These are phyloP conservation scores for Philopotamus ludificatus DNA, from an alignment of 1,140 invertebrate genomes.

Conservation along the genomic window DNA sequence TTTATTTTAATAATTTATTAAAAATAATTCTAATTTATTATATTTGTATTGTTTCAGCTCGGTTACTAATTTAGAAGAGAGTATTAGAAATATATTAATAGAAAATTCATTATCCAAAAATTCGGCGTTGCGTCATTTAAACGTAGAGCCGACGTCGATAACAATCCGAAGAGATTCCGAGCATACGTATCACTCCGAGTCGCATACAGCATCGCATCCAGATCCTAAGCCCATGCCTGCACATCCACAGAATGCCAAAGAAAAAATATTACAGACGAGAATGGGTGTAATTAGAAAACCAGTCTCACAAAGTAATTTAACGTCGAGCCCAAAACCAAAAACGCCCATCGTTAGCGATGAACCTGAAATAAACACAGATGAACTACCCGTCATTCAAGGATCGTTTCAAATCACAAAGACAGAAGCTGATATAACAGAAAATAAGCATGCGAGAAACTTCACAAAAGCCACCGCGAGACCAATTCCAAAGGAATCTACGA, in stretches of 20 bases:
- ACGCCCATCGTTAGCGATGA: constrained; percentile 49
- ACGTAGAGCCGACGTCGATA: constrained; percentile 65
- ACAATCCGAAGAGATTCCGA: constrained; percentile 62
- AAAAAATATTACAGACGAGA: constrained; percentile 51
- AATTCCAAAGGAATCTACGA: constrained; percentile 48
- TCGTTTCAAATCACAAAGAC: constrained; percentile 64
- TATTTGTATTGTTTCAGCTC: constrained; percentile 57
- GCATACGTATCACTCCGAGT: constrained; percentile 53
- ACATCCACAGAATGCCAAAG: constrained; percentile 47
- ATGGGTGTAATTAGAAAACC: constrained; percentile 57
- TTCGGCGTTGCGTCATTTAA: constrained; percentile 65
- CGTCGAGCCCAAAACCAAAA: constrained; percentile 44
- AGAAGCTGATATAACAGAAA: constrained; percentile 62
- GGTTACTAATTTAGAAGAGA: constrained; percentile 65
- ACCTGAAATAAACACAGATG: constrained; percentile 56
- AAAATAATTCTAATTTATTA: constrained; percentile 32
- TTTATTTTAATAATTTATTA: constrained; percentile 6
- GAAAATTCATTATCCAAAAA: constrained; percentile 65
- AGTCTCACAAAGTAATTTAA: constrained; percentile 49
- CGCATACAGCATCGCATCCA: constrained; percentile 50
- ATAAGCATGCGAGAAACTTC: constrained; percentile 51
- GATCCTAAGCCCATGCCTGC: constrained; percentile 49
- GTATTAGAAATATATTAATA: constrained; percentile 64
- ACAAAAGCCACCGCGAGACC: constrained; percentile 45
- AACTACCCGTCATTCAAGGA: constrained; percentile 59